These are phyloP conservation scores for Thryonomys swinderianus DNA, from an alignment of 2,113 vertebrate genomes.

Conservation along the genomic window DNA sequence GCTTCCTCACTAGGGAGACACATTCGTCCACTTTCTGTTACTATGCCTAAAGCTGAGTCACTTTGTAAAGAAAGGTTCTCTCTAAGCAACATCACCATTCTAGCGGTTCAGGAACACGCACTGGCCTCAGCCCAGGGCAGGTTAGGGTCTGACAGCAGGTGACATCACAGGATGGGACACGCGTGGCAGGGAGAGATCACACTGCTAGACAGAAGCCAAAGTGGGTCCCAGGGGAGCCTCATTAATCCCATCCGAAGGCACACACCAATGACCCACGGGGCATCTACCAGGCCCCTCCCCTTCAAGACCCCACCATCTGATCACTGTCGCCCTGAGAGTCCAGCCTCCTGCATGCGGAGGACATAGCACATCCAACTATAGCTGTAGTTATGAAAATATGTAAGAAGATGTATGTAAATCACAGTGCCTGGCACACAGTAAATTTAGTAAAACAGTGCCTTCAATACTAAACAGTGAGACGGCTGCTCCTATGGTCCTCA, in stretches of 20 bases:
- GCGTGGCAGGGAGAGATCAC: background rate
- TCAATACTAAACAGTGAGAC: slow-evolving; percentile 1
- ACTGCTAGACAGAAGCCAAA: background rate
- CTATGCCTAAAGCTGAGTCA: background rate
- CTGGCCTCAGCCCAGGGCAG: background rate
- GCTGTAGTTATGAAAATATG: background rate
- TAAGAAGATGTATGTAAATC: background rate
- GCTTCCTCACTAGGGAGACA: background rate
- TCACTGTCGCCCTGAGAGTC: background rate
- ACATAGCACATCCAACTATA: background rate
- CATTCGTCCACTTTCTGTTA: background rate
- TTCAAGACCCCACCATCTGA: background rate
- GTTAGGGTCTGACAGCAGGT: background rate
- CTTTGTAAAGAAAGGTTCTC: background rate
- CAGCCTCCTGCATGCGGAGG: background rate
- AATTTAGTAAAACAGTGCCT: background rate
- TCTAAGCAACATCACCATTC: background rate
- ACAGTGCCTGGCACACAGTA: background rate
- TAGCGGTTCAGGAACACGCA: background rate
- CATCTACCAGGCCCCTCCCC: background rate
- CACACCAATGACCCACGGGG: background rate
- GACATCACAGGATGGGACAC: background rate
- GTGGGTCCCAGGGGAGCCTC: too few relatives aligned
- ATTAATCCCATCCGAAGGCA: background rate
- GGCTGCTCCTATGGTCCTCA: background rate